Base-by-base conservation (phyloP, 2,113 vertebrate genomes). In the Micronycteris hirsuta region DNA sequence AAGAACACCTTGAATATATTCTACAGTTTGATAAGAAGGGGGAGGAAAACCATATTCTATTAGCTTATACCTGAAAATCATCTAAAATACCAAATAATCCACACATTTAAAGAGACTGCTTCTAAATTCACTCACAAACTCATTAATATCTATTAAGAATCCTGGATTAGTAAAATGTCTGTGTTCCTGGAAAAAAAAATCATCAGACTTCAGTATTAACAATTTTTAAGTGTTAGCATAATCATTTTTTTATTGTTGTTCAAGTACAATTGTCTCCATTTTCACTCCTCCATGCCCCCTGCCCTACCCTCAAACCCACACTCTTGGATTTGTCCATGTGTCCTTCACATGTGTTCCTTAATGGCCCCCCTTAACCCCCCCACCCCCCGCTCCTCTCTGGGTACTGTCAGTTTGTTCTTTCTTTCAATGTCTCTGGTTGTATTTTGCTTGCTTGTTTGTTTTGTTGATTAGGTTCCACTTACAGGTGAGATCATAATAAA, bases 101-200 rank as follows among this genome's bases (percentile, higher is more conserved):
- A 84, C 24, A 74, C 83, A 61, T 73, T 88, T 88, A 28, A 87
- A 77, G 65, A 93, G 24, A 76, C 1, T 70, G 28, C 24, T 74
- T 95, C 92, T 90, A 87, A 68, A 84, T 74, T 76, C 8, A 76
- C 68, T 78, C 38, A 70, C 11, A 81, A 81, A 76, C 19, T n/a
- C 73, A 85, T 76, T 65, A 74, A 52, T 52, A 76, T 91, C 83
- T 82, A 85, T 94, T 82, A 91, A 80, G 9, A 86, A 38, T 17
- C 36, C 24, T n/a, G 24, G 13, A 36, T 76, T 88, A 68, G n/a
- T 47, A 81, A 89, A 96, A 77, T 0, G 17, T 86, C 8, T 58
- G 33, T 90, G 19, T 76, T 89, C 45, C 47, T 94, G 20, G 20
- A 76, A 93, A 63, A 95, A 86, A 89, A n/a, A 24, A 91, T 28